Conservation (phyloP, 2,113 vertebrate genomes). For the Amphiprion ocellaris region DNA sequence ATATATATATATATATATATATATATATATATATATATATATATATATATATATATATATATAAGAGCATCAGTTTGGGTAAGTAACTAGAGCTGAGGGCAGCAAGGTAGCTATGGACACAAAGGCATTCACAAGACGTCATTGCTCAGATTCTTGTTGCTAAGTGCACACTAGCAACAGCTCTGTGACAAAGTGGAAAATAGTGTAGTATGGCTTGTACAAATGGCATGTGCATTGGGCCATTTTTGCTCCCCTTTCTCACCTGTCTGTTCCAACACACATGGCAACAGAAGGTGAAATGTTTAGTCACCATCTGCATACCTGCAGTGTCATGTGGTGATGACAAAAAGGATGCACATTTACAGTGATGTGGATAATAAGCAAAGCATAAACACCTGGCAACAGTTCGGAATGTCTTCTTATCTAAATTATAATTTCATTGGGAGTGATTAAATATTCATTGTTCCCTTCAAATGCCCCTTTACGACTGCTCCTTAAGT, state of each 20-base stretch:
- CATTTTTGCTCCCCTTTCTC: not conserved
- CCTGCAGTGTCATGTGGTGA: not conserved
- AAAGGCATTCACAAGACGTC: not conserved
- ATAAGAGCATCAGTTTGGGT: not conserved
- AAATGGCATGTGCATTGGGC: constrained; percentile 3
- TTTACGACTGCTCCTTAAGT: constrained; percentile 1
- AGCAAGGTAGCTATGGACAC: not conserved
- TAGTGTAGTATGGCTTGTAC: not conserved
- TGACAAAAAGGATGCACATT: not conserved
- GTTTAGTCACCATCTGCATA: not conserved
- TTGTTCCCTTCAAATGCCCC: not conserved
- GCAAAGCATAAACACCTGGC: not conserved
- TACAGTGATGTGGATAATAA: not conserved
- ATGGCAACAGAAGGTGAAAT: not conserved
- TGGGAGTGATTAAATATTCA: constrained; percentile 16
- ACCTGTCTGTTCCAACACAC: not conserved
- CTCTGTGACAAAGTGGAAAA: not conserved
- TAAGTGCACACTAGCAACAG: not conserved
- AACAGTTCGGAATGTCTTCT: not conserved
- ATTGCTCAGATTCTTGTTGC: not conserved
- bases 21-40: too few relatives aligned
- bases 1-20: too few relatives aligned
- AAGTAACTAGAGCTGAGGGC: not conserved
- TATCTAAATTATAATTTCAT: constrained; percentile 1
- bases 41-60: too few relatives aligned